Percentiles rank a stretch among this genome's conserved stretches.
Conservation (phyloP, 2,113 vertebrate genomes). For the Saccopteryx leptura region DNA sequence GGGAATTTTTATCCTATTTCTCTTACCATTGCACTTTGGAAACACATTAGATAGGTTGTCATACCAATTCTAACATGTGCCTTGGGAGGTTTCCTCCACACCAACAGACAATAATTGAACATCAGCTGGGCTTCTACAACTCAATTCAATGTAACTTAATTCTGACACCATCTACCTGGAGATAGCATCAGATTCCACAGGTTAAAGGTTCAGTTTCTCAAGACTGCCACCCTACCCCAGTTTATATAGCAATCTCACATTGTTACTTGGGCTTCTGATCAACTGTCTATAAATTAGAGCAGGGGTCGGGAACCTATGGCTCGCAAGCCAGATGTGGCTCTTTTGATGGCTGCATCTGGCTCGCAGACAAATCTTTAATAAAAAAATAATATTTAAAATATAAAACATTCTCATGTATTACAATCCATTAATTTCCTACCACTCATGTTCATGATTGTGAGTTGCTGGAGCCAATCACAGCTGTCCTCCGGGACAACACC, state of each 20-base stretch:
- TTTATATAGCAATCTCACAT: not conserved
- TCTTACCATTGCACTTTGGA: not conserved
- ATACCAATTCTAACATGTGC: not conserved
- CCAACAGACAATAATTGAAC: not conserved
- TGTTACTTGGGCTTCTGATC: not conserved
- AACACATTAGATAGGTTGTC: not conserved
- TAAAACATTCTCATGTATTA: too few species aligned
- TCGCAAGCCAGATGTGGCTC: too few species aligned
- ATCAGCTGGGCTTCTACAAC: not conserved
- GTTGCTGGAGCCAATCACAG: too few species aligned
- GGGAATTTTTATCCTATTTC: not conserved
- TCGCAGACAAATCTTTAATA: too few species aligned
- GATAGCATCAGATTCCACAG: not conserved
- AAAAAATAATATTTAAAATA: too few species aligned
- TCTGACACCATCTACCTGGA: not conserved
- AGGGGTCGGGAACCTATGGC: too few species aligned
- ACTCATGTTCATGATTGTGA: too few species aligned
- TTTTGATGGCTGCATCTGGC: too few species aligned
- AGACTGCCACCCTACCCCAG: not conserved
- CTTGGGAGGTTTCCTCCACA: not conserved
- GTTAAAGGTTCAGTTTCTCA: not conserved
- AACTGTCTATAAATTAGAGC: not conserved
- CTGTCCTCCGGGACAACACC: too few species aligned
- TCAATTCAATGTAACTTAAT: not conserved
- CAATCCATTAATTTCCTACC: too few species aligned